phyloP scores from a whole-genome alignment of 2,888 invertebrate species.

The Leistus spinibarbis region DNA sequence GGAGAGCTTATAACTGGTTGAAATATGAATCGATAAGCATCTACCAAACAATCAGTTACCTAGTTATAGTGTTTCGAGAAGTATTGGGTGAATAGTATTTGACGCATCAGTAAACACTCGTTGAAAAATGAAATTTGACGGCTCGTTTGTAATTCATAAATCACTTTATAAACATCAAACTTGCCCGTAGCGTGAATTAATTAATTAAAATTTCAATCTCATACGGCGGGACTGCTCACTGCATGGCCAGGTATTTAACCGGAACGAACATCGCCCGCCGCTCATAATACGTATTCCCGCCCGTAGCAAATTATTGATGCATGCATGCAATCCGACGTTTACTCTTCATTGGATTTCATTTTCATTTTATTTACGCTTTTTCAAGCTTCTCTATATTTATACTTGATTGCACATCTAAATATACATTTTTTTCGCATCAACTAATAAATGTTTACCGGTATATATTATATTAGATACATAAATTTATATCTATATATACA shows the following conservation, averaged over 20 bases:
- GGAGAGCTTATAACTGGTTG: too few species aligned
- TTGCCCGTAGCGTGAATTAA: slow-evolving; percentile 31
- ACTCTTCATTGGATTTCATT: background rate
- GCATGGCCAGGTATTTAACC: background rate
- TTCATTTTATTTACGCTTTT: background rate
- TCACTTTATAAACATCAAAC: slow-evolving; percentile 36
- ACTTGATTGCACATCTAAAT: background rate
- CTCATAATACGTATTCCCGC: background rate
- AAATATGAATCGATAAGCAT: background rate
- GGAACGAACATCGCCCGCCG: background rate
- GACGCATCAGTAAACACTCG: background rate
- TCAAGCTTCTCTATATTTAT: background rate
- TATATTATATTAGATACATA: too few species aligned
- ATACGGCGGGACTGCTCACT: background rate
- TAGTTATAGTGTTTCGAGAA: background rate
- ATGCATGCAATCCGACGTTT: background rate
- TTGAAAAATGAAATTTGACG: slow-evolving; percentile 31
- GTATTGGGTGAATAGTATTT: background rate
- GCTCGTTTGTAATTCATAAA: slow-evolving; percentile 36
- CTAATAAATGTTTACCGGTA: background rate
- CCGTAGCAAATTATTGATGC: background rate
- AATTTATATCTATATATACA: too few species aligned
- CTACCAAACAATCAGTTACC: background rate
- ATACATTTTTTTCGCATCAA: background rate
- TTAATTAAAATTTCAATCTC: slow-evolving; percentile 38